Base-by-base conservation (phyloP, 2,888 invertebrate species). In the Nezara viridula region DNA sequence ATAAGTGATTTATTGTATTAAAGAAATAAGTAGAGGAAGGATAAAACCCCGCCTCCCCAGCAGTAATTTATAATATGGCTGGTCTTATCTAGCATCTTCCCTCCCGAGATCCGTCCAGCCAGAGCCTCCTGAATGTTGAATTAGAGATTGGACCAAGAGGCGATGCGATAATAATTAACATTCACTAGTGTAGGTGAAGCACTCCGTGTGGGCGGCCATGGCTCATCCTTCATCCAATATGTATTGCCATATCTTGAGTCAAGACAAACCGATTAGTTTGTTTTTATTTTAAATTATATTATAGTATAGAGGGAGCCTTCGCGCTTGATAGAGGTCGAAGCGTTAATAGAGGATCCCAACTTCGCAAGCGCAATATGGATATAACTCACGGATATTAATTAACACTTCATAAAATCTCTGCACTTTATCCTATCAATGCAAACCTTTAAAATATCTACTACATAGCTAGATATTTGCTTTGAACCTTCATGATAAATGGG, bases 1-100 rank as follows among this genome's bases (percentile, higher is more conserved):
- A 88, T 88, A 88, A 88, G 88, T 88, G 88, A 88, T 88, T 88
- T 88, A 88, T 88, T 73, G 88, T 47, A 88, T 66, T 60, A 88
- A 88, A 88, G 60, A 88, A 88, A 88, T 88, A 88, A 88, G 88
- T 88, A 73, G 73, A 88, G 47, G 73, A 66, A 66, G 88, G 37
- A n/a, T 60, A 19, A 50, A n/a, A 60, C 50, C 60, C 88, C 88
- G 88, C 88, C 88, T 32, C 40, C 49, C n/a, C 7, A n/a, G 47
- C 19, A 47, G 66, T 88, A 55, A 88, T 88, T 88, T 88, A 88
- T 88, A 88, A 88, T 88, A 73, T 73, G 66, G 47, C 88, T 66
- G 10, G 47, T n/a, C 66, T 88, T 88, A 88, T 88, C 88, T 88
- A 7, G 66, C 44, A 88, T 88, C 88, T 66, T 86, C n/a, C 44